Conservation (phyloP, 2,888 invertebrate species). For the Megaustenia siamemsis region DNA sequence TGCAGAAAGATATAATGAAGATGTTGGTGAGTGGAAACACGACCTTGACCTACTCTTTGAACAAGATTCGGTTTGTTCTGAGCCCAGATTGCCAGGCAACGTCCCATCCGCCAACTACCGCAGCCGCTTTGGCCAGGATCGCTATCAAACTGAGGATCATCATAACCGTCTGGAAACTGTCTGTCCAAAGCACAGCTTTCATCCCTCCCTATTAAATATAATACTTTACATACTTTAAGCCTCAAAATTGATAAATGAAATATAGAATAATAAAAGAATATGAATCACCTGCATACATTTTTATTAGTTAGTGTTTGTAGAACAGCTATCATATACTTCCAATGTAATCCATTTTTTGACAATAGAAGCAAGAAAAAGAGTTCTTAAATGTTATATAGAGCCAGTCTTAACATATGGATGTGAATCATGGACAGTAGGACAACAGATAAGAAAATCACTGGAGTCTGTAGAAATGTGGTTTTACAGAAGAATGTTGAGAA, state of each 20-base stretch:
- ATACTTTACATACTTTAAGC: too few species aligned
- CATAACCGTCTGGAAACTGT: constrained; percentile 80
- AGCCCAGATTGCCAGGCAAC: constrained; percentile 74
- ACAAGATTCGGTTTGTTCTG: constrained; percentile 73
- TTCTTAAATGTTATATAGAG: too few species aligned
- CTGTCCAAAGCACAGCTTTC: constrained; percentile 81
- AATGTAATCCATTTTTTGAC: too few species aligned
- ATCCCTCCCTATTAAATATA: constrained; percentile 76
- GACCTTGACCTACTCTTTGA: constrained; percentile 73
- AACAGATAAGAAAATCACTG: too few species aligned
- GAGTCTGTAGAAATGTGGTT: too few species aligned
- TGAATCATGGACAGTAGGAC: too few species aligned
- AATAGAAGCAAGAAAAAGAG: too few species aligned
- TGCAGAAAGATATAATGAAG: too few species aligned
- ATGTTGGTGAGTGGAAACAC: too few species aligned
- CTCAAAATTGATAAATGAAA: too few species aligned
- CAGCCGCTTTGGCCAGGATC: constrained; percentile 77
- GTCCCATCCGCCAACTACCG: constrained; percentile 76
- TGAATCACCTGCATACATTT: not conserved
- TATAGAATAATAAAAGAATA: not conserved
- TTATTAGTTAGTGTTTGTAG: not conserved
- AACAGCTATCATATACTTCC: not conserved
- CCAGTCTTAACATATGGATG: too few species aligned
- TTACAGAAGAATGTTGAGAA: too few species aligned
- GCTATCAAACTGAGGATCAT: constrained; percentile 80